A percentile compares a stretch with the other conserved stretches of the same genome.
These are phyloP conservation scores for Eupeodes luniger DNA, from an alignment of 2,888 invertebrate species.

Conservation along the genomic window DNA sequence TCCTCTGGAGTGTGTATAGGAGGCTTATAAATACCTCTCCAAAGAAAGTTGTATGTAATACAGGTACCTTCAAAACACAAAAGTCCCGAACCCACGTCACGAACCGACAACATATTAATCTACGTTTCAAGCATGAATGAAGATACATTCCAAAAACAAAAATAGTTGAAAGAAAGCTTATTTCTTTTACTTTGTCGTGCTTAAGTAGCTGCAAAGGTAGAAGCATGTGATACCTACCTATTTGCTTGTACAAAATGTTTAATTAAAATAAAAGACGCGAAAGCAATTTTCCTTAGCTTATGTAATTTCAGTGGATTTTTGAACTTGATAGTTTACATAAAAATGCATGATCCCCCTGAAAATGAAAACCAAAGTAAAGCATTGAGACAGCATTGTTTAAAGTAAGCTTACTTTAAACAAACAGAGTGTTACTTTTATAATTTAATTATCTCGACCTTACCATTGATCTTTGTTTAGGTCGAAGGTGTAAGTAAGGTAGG, in stretches of 20 bases:
- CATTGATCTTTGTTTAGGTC: slow-evolving; percentile 60
- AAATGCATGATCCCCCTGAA: not conserved
- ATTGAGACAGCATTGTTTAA: not conserved
- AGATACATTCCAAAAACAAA: slow-evolving; percentile 38
- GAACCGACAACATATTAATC: not conserved
- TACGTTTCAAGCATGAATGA: slow-evolving; percentile 16
- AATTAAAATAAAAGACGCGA: slow-evolving; percentile 38
- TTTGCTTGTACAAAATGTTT: slow-evolving; percentile 23
- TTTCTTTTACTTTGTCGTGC: slow-evolving; percentile 22
- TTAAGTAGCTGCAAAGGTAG: slow-evolving; percentile 44
- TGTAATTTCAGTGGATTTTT: not conserved
- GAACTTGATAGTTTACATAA: not conserved
- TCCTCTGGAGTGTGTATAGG: not conserved
- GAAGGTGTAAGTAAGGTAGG: not conserved
- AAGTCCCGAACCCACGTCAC: slow-evolving; percentile 13
- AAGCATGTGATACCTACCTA: slow-evolving; percentile 3
- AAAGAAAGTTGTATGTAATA: not conserved
- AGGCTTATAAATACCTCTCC: not conserved
- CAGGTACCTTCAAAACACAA: not conserved
- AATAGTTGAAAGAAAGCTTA: slow-evolving; percentile 16
- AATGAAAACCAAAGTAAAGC: not conserved
- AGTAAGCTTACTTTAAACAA: not conserved
- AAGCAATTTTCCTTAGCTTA: not conserved
- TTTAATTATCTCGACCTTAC: slow-evolving; percentile 67
- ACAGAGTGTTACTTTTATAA: slow-evolving; percentile 31